Percentiles rank a stretch among this genome's conserved stretches.
Evolutionary conservation across 2,113 vertebrate species (phyloP).

Genomic region (Oryzias javanicus): DNA sequence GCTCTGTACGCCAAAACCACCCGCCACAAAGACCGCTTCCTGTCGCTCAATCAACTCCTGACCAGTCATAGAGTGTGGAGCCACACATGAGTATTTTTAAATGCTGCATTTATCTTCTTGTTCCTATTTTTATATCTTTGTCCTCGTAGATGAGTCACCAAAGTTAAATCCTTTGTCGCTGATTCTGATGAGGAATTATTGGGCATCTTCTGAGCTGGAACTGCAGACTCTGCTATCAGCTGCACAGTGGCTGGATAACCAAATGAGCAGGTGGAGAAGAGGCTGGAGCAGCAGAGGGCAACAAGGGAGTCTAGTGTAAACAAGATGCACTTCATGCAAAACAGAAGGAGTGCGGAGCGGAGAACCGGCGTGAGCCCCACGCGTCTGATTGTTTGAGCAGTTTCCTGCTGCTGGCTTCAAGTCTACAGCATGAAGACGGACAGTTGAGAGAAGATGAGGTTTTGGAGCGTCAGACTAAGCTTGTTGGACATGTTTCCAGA

Average conservation of each 20-base stretch:
- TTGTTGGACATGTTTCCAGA: neutral
- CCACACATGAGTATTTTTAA: too few species aligned
- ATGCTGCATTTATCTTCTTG: too few species aligned
- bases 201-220: too few species aligned
- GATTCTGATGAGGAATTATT: too few species aligned
- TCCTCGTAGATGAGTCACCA: too few species aligned
- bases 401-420: conserved; percentile 1
- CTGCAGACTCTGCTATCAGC: conserved; percentile 8
- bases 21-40: too few species aligned
- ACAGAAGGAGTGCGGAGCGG: conserved; percentile 53
- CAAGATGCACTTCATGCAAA: conserved; percentile 70
- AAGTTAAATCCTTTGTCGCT: too few species aligned
- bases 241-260: conserved; percentile 47
- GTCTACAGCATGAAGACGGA: neutral
- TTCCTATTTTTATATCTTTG: too few species aligned
- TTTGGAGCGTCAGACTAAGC: neutral
- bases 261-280: conserved; percentile 46
- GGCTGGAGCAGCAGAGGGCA: conserved; percentile 40
- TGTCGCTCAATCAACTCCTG: too few species aligned
- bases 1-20: too few species aligned
- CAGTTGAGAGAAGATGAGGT: neutral
- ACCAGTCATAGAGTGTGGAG: too few species aligned
- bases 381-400: conserved; percentile 13
- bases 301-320: conserved; percentile 57
- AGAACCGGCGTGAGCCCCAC: conserved; percentile 35